phyloP scores from a whole-genome alignment of 2,888 invertebrate genomes.

The Stenodema calcarata region DNA sequence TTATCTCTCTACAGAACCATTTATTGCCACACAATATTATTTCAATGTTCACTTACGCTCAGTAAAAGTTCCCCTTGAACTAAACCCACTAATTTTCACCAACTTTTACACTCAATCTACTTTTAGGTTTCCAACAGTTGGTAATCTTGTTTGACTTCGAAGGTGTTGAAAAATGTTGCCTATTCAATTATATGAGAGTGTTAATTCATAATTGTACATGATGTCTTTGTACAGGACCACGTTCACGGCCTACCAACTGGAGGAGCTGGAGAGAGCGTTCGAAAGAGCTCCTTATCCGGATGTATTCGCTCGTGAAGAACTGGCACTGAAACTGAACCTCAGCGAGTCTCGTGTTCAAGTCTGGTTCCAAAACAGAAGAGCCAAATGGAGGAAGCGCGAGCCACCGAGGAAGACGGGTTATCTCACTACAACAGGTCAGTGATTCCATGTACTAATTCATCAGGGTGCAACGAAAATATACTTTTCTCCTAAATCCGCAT shows the following conservation, averaged over 20 bases:
- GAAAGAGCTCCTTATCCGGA: conserved; percentile 96
- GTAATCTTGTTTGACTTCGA: too few relatives aligned
- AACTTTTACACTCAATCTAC: too few relatives aligned
- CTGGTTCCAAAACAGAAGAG: conserved; percentile 90
- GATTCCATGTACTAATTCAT: background rate
- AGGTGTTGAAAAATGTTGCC: too few relatives aligned
- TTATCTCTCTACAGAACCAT: too few relatives aligned
- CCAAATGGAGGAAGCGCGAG: conserved; percentile 93
- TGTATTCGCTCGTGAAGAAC: conserved; percentile 92
- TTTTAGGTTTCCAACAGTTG: too few relatives aligned
- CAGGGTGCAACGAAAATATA: too few relatives aligned
- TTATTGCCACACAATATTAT: too few relatives aligned
- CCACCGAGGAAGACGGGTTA: conserved; percentile 87
- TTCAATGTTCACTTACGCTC: too few relatives aligned
- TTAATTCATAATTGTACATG: background rate
- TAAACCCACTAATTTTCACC: too few relatives aligned
- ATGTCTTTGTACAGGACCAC: conserved; percentile 76
- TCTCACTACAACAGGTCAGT: conserved; percentile 60
- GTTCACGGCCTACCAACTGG: conserved; percentile 92
- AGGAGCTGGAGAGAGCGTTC: conserved; percentile 91
- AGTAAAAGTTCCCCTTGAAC: too few relatives aligned
- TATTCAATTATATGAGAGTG: too few relatives aligned
- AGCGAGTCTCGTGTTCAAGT: conserved; percentile 77
- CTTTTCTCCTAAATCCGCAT: too few relatives aligned
- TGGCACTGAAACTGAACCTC: conserved; percentile 87